Evolutionary conservation across 2,113 vertebrate genomes (phyloP), one percentile per base, ranked within the genome.

Genomic region (Oceanites oceanicus): DNA sequence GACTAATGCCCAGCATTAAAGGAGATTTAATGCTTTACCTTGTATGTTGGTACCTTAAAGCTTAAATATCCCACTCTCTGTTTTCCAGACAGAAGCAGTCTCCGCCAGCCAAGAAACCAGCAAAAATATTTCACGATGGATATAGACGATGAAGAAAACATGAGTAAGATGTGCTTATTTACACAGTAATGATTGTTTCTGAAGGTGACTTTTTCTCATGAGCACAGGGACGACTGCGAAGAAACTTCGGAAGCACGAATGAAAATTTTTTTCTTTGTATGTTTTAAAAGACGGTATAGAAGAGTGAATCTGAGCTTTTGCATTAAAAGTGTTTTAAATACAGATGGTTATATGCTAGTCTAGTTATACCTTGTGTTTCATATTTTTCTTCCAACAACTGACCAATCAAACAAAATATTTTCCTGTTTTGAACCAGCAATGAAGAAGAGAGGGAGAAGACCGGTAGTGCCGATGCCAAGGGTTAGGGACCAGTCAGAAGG

Each of bases 61-160:
- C 40, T 56, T 83, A 61, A 96, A 58, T 66, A 40, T 84, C 23
- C 6, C 15, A 2, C 53, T 77, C 88, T 87, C 61, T 98, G 23
- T 97, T 96, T 98, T 98, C 49, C 98, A 99, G 99, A 98, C 98
- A 98, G 98, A 96, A 98, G 61, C 87, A 68, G 84, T 87, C 98
- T 98, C 36, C 63, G 94, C 93, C 98, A 97, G 97, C 97, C 98
- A 96, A 98, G 98, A 92, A 98, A 89, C 95, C 98, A 98, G 94
- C 98, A 94, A 88, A 98, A 98, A 93, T 92, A 92, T 70, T 98
- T 98, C 96, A 96, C 97, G 95, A 99, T 99, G 99, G 99, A 99
- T 90, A 92, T 98, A 95, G 99, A 99, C 19, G 99, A 99, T 94
- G 99, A 99, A 97, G 99, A 99, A 98, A 99, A 99, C 95, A 99